These are phyloP conservation scores for Poeciliopsis paucimaculata DNA, from an alignment of 2,797 vertebrate species.

Conservation along the genomic window DNA sequence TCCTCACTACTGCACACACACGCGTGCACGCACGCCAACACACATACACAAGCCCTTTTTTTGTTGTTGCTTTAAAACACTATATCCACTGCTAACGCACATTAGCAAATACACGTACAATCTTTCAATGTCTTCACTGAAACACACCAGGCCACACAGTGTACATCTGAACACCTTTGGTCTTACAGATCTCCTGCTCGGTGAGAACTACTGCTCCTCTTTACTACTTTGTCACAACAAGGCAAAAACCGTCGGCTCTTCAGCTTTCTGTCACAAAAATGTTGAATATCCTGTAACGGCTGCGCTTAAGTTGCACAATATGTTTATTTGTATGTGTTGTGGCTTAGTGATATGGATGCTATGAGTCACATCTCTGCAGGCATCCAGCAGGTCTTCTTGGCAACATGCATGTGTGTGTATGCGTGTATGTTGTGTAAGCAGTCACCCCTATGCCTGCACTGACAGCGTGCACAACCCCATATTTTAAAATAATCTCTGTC, in stretches of 20 bases:
- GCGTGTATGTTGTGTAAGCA: slow-evolving; percentile 40
- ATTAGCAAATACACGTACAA: slow-evolving; percentile 58
- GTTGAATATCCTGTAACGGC: slow-evolving; percentile 59
- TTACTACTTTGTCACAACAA: slow-evolving; percentile 45
- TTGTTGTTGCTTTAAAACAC: slow-evolving; percentile 41
- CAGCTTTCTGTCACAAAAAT: slow-evolving; percentile 60
- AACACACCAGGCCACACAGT: slow-evolving; percentile 56
- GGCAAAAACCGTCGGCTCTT: slow-evolving; percentile 48
- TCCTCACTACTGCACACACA: slow-evolving; percentile 54
- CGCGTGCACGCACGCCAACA: not conserved
- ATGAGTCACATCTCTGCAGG: slow-evolving; percentile 72
- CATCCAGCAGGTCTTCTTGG: slow-evolving; percentile 59
- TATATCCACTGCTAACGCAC: slow-evolving; percentile 52
- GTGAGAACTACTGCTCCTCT: slow-evolving; percentile 56
- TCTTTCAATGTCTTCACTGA: slow-evolving; percentile 67
- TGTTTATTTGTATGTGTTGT: slow-evolving; percentile 70
- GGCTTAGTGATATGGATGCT: slow-evolving; percentile 64
- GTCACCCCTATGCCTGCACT: slow-evolving; percentile 49
- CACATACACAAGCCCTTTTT: not conserved
- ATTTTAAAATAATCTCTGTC: slow-evolving; percentile 70
- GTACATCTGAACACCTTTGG: slow-evolving; percentile 50
- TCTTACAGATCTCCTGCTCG: slow-evolving; percentile 53
- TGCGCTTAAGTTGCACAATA: slow-evolving; percentile 60
- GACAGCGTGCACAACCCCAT: slow-evolving; percentile 44
- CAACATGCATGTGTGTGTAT: slow-evolving; percentile 35